Conservation (phyloP, 2,113 vertebrate species). For the Crotalus helleri region DNA sequence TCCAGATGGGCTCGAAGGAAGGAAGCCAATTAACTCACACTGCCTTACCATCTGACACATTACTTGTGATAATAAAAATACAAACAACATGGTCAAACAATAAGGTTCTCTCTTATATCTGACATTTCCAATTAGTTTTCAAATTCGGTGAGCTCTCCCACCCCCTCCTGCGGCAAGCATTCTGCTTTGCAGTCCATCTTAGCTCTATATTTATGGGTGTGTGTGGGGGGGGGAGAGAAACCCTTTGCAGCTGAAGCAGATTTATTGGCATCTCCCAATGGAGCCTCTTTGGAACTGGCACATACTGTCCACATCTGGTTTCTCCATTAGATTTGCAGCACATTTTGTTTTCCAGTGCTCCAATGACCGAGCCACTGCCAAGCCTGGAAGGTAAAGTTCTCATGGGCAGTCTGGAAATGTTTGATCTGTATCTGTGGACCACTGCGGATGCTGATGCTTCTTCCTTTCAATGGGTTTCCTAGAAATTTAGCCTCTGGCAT, state of each 20-base stretch:
- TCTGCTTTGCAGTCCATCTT: slow-evolving; percentile 46
- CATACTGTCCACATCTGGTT: slow-evolving; percentile 59
- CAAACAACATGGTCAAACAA: slow-evolving; percentile 59
- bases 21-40: slow-evolving; percentile 60
- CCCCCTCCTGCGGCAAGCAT: slow-evolving; percentile 39
- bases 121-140: slow-evolving; percentile 63
- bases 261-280: slow-evolving; percentile 39
- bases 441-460: background rate
- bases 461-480: slow-evolving; percentile 23
- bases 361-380: slow-evolving; percentile 8
- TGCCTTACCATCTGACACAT: slow-evolving; percentile 64
- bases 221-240: no score
- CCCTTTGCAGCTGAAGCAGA: slow-evolving; percentile 27
- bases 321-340: slow-evolving; percentile 53
- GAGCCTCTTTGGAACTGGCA: slow-evolving; percentile 51
- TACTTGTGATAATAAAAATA: slow-evolving; percentile 62
- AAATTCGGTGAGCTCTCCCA: slow-evolving; percentile 26
- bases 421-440: background rate
- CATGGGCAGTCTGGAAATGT: background rate
- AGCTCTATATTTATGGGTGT: slow-evolving; percentile 19
- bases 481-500: slow-evolving; percentile 34
- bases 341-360: slow-evolving; percentile 42
- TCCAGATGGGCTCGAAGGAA: slow-evolving; percentile 64
- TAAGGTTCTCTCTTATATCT: slow-evolving; percentile 49
- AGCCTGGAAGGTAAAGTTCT: slow-evolving; percentile 18